Conservation (phyloP, 2,113 vertebrate species). For the Chlorodrepanis virens region DNA sequence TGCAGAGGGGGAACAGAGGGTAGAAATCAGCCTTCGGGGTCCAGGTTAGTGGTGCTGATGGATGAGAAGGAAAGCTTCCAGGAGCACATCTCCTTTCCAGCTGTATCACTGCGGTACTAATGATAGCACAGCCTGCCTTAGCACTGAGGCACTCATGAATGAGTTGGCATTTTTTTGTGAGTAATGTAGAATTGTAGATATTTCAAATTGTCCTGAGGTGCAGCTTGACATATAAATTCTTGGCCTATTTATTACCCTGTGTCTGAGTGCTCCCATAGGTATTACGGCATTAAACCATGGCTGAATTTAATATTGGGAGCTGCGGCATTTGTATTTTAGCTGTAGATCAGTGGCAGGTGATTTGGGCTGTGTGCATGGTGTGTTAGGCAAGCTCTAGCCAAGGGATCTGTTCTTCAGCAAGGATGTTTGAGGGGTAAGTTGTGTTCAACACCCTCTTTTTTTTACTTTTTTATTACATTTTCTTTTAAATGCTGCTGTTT, state of each 20-base stretch:
- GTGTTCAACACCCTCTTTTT: background rate
- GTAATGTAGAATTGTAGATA: constrained; percentile 20
- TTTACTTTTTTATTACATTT: background rate
- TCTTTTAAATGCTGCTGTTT: background rate
- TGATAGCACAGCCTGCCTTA: background rate
- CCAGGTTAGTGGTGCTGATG: background rate
- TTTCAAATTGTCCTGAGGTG: constrained; percentile 41
- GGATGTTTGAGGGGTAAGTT: background rate
- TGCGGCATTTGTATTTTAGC: background rate
- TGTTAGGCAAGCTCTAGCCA: background rate
- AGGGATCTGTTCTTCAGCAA: background rate
- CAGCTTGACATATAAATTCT: constrained; percentile 1
- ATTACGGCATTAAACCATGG: background rate
- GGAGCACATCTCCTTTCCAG: background rate
- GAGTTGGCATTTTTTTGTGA: constrained; percentile 36
- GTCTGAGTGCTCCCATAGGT: background rate
- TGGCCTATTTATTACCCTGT: background rate
- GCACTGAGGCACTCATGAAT: background rate
- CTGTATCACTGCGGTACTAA: background rate
- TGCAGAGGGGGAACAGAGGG: background rate
- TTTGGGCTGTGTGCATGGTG: background rate
- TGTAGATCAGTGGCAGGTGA: background rate
- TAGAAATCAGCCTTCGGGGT: background rate
- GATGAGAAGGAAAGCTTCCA: constrained; percentile 2
- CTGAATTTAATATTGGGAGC: background rate